Evolutionary conservation across 2,888 invertebrate species (phyloP), one percentile per base, ranked within the genome.

Genomic region (Hyles lineata): DNA sequence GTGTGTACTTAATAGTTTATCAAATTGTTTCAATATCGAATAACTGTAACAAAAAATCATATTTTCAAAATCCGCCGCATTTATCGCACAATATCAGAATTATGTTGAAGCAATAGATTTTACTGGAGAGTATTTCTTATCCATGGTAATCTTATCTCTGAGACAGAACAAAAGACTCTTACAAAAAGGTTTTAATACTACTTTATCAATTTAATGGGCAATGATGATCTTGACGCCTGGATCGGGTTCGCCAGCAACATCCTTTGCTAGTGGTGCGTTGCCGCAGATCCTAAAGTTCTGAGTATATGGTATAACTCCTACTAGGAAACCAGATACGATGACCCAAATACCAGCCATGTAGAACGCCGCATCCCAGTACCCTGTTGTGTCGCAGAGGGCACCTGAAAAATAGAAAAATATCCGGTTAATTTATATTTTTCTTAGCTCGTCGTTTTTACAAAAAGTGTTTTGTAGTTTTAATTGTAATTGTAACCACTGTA

Each of bases 341-440:
- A 98, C 97, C 96, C 97, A 98, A 67, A 97, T 91, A 21, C 98
- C 98, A 55, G 98, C 97, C 78, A 97, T 95, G 87, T 97, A 96
- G 90, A 98, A 98, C 0, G 98, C 96, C 75, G 96, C 95, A 79
- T 97, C 96, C 97, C 98, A 98, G 55, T 94, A 91, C 3, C 95
- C 94, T 4, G 97, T 97, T 25, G 95, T 85, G 85, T 97, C 97
- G 85, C 95, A 89, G 0, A 94, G 79, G 19, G 90, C 92, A 78
- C 94, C 94, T 94, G 86, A 50, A 81, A 87, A 69, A 70, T 69
- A 75, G 61, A 29, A 73, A 35, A 71, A 52, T 59, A 52, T 15
- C 8, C 11, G 43, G 43, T 43, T 43, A 3, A 43, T 43, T 32
- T n/a, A 43, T 2, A n/a, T n/a, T 3, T 19, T 19, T 55, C 29